These are phyloP conservation scores for Gastrophysa polygoni DNA, from an alignment of 2,888 invertebrate genomes.

Conservation along the genomic window DNA sequence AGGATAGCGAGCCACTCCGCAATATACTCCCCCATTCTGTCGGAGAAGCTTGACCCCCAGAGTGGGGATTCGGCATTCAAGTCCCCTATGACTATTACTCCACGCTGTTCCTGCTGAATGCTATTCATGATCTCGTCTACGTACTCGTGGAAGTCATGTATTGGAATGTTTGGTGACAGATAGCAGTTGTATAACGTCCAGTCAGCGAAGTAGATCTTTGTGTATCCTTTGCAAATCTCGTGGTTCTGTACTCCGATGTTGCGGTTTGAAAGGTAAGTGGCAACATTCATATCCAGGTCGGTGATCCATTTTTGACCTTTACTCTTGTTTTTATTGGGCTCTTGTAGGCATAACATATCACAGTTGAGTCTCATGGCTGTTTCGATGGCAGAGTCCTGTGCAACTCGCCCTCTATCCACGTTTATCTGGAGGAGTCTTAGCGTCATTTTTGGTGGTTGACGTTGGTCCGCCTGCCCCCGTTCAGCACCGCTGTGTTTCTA, in stretches of 20 bases:
- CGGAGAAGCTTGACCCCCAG: neutral
- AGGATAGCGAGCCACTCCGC: constrained; percentile 5
- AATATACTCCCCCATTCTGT: neutral
- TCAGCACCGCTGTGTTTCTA: neutral
- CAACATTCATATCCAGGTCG: neutral
- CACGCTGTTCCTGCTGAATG: neutral
- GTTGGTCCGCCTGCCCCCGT: neutral
- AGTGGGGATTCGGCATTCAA: constrained; percentile 9
- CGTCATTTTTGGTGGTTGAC: neutral
- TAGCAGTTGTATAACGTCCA: constrained; percentile 16
- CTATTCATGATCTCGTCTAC: neutral
- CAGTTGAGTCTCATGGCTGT: neutral
- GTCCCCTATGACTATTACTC: neutral
- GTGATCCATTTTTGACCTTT: constrained; percentile 3
- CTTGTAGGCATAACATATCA: neutral
- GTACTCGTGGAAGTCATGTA: neutral
- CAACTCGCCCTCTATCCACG: constrained; percentile 8
- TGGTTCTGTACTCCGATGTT: neutral
- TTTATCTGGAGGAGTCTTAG: constrained; percentile 3
- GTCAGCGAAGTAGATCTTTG: neutral
- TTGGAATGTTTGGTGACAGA: constrained; percentile 7
- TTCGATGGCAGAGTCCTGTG: neutral
- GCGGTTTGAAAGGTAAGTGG: neutral
- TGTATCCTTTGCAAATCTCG: neutral
- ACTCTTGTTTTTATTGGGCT: neutral